Conservation (phyloP, 2,113 vertebrate species). For the Osmerus mordax region DNA sequence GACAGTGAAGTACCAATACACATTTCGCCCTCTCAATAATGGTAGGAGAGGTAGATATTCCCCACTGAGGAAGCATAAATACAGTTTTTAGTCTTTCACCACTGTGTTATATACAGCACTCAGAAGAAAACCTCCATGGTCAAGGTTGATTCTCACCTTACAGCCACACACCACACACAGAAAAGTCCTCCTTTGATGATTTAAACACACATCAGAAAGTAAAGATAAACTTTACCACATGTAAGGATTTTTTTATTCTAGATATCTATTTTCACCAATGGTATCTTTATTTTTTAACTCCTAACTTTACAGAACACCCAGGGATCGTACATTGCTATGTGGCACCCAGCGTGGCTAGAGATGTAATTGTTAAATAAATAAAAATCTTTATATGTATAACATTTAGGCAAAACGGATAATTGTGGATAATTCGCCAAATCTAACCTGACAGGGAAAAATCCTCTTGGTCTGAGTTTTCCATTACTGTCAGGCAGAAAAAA, state of each 20-base stretch:
- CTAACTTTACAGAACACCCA: slow-evolving; percentile 24
- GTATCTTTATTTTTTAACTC: too few relatives aligned
- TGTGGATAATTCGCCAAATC: slow-evolving; percentile 42
- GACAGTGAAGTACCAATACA: not conserved
- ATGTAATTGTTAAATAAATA: slow-evolving; percentile 50
- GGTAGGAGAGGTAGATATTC: not conserved
- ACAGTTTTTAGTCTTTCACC: not conserved
- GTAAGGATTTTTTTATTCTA: not conserved
- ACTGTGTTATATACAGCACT: not conserved
- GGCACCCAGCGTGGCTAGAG: slow-evolving; percentile 38
- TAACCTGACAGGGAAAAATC: slow-evolving; percentile 14
- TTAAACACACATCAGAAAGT: not conserved
- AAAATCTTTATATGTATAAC: slow-evolving; percentile 47
- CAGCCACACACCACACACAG: not conserved
- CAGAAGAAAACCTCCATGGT: not conserved
- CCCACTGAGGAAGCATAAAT: not conserved
- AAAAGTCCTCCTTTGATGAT: not conserved
- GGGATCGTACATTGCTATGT: slow-evolving; percentile 51
- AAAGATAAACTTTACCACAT: not conserved
- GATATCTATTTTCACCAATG: too few relatives aligned
- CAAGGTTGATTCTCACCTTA: not conserved
- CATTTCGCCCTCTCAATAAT: not conserved
- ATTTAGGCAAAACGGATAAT: slow-evolving; percentile 34
- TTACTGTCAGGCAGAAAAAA: slow-evolving; percentile 3
- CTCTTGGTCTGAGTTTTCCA: not conserved